A percentile compares a stretch with the other conserved stretches of the same genome.
Evolutionary conservation across 2,888 invertebrate species (phyloP).

Genomic region (Caradrina clavipalpis): DNA sequence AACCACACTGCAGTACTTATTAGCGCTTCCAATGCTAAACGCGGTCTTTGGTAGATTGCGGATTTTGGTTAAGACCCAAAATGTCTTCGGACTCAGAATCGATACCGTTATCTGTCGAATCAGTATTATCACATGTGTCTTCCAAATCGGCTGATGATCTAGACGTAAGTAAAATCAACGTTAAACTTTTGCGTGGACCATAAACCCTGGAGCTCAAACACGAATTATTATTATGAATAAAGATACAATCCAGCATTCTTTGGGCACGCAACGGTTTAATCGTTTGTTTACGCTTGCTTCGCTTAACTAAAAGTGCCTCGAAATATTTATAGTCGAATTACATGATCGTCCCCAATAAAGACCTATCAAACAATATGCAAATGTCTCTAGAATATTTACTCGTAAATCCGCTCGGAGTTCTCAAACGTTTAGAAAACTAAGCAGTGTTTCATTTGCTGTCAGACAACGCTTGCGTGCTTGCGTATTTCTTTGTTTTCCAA

Average conservation of each 20-base stretch:
- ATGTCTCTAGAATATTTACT: conserved; percentile 82
- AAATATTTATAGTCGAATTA: conserved; percentile 86
- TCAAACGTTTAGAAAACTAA: conserved; percentile 76
- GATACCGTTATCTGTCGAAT: conserved; percentile 10
- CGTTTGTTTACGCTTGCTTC: conserved; percentile 87
- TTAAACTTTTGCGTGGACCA: conserved; percentile 64
- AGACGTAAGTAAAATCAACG: conserved; percentile 77
- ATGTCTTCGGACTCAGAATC: conserved; percentile 56
- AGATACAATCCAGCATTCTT: conserved; percentile 73
- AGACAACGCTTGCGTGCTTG: conserved; percentile 79
- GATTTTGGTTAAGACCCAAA: conserved; percentile 17
- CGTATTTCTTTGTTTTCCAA: conserved; percentile 67
- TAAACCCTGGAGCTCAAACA: conserved; percentile 63
- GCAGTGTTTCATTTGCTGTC: conserved; percentile 83
- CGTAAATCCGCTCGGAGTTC: conserved; percentile 79
- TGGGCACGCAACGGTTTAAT: conserved; percentile 84
- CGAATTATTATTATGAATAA: conserved; percentile 73
- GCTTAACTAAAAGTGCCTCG: conserved; percentile 81
- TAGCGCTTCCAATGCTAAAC: conserved; percentile 28
- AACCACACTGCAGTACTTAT: conserved; percentile 52
- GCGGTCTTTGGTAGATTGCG: conserved; percentile 9
- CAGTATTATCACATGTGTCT: conserved; percentile 56
- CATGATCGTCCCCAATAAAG: conserved; percentile 88
- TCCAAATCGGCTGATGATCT: conserved; percentile 67
- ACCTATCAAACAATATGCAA: conserved; percentile 86